These are phyloP conservation scores for Gymnobelideus leadbeateri DNA, from an alignment of 2,113 vertebrate genomes.

Conservation along the genomic window DNA sequence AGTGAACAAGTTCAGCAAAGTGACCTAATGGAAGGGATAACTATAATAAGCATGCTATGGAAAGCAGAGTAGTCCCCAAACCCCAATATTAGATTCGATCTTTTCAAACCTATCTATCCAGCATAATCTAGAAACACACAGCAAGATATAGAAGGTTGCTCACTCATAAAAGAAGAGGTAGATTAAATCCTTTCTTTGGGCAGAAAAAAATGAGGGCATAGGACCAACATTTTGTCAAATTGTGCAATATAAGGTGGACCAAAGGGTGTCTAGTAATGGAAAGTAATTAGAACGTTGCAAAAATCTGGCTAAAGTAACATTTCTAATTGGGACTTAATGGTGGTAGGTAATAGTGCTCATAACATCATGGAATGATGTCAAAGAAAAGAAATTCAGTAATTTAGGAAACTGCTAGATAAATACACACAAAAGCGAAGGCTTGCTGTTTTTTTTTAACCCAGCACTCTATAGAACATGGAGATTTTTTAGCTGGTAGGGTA, in stretches of 20 bases:
- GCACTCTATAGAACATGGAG: not conserved
- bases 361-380: not conserved
- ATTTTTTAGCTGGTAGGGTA: constrained; percentile 16
- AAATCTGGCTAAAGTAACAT: constrained; percentile 31
- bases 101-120: constrained; percentile 37
- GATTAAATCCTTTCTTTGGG: constrained; percentile 41
- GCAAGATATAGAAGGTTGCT: constrained; percentile 45
- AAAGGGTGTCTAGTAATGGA: constrained; percentile 23
- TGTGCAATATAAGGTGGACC: constrained; percentile 41
- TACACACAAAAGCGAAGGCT: constrained; percentile 20
- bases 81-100: constrained; percentile 48
- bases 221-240: constrained; percentile 33
- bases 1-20: constrained; percentile 57
- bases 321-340: not conserved
- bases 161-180: constrained; percentile 49
- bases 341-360: not conserved
- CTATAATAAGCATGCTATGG: constrained; percentile 35
- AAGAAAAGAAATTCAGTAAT: constrained; percentile 36
- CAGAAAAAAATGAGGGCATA: constrained; percentile 33
- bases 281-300: constrained; percentile 21
- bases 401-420: not conserved
- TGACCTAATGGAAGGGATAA: constrained; percentile 35
- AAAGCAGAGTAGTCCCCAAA: constrained; percentile 25
- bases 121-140: constrained; percentile 29
- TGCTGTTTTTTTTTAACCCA: not conserved